Evolutionary conservation across 2,888 invertebrate genomes (phyloP), one percentile per base, ranked within the genome.

Genomic region (Orthosia cruda): DNA sequence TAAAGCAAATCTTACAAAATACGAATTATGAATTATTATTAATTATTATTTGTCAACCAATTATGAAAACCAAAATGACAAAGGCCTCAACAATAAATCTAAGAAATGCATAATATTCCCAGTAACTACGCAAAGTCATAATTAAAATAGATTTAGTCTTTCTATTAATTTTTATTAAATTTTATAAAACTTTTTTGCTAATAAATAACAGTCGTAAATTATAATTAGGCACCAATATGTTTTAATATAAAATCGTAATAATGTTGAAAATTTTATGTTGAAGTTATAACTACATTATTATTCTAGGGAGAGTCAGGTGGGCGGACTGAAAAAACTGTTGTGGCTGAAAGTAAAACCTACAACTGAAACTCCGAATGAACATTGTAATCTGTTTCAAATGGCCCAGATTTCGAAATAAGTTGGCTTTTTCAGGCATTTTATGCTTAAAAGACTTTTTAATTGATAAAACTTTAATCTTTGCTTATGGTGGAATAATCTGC

Each of bases 291-390:
- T 58, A 64, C 47, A 75, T 80, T 71, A 80, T 55, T 75, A 80
- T 80, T 75, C 63, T 7, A 58, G 50, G 16, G 26, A 57, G 57
- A 54, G 23, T 61, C 76, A 71, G 71, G 76, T 75, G 59, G 32
- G 67, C 26, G 50, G 9, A 47, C 52, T 77, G 62, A 77, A 57
- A 71, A 66, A 77, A 61, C 58, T 58, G 59, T 7, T 49, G 52
- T 9, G n/a, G n/a, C 55, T 64, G 55, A 75, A 81, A 80, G 75
- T 71, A 67, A 67, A 80, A 74, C 70, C 54, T 71, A 63, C 59
- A 57, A 69, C 49, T 64, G 32, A 50, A 70, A 80, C 64, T 67
- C 55, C 0, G 16, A 52, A 58, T 54, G 47, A 73, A 69, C 50
- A 79, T 50, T 52, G 16, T 20, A 64, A 58, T 67, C 66, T 58